Conservation (phyloP, 2,888 invertebrate species). For the Drosophila dives region DNA sequence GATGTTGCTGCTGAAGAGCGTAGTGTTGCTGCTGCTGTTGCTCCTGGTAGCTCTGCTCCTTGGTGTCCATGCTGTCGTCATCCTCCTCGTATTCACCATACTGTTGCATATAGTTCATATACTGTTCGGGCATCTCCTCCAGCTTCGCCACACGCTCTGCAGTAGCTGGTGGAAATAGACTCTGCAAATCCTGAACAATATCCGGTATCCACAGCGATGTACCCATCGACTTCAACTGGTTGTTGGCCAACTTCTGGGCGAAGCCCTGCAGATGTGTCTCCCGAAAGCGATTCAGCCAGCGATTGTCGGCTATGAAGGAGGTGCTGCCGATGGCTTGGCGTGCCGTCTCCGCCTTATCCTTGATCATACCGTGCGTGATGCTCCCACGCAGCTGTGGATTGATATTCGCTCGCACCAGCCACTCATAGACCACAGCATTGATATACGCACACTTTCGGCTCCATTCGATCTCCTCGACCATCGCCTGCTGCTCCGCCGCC, state of each 20-base stretch:
- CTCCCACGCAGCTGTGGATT: constrained; percentile 82
- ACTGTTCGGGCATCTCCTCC: constrained; percentile 82
- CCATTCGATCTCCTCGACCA: constrained; percentile 82
- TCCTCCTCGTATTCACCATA: constrained; percentile 83
- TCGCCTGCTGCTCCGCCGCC: constrained; percentile 80
- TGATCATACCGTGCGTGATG: constrained; percentile 83
- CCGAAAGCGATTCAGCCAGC: constrained; percentile 83
- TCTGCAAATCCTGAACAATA: constrained; percentile 81
- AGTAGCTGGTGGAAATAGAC: constrained; percentile 80
- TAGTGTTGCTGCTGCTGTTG: constrained; percentile 75
- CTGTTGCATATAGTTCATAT: constrained; percentile 81
- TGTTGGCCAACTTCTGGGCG: constrained; percentile 79
- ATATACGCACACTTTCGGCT: constrained; percentile 82
- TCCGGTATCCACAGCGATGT: constrained; percentile 81
- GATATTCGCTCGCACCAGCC: constrained; percentile 82
- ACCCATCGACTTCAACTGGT: constrained; percentile 80
- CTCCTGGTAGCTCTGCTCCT: constrained; percentile 71
- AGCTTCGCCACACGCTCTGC: constrained; percentile 80
- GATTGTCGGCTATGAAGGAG: constrained; percentile 81
- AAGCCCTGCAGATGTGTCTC: constrained; percentile 81
- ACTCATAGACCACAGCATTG: constrained; percentile 83
- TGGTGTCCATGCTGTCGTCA: constrained; percentile 75
- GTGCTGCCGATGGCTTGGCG: constrained; percentile 80
- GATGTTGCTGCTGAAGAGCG: constrained; percentile 67
- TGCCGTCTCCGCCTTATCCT: constrained; percentile 82